Conservation (phyloP, 2,888 invertebrate genomes). For the Subacronicta megacephala region DNA sequence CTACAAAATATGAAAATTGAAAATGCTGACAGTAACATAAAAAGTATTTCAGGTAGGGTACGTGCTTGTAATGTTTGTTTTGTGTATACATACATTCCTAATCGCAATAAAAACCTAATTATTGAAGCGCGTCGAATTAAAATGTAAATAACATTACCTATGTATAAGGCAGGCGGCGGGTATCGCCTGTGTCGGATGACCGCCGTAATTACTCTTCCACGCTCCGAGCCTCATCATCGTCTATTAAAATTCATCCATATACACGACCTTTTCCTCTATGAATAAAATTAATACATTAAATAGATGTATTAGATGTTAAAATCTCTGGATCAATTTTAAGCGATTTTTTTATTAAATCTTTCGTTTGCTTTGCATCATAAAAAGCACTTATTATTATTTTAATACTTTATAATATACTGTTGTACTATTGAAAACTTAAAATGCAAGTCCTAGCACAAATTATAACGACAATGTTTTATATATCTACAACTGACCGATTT, state of each 20-base stretch:
- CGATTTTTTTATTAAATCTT: background rate
- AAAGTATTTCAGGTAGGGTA: slow-evolving; percentile 43
- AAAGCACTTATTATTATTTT: no score
- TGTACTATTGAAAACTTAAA: no score
- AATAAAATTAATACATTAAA: slow-evolving; percentile 72
- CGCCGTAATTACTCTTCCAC: slow-evolving; percentile 73
- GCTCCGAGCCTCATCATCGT: slow-evolving; percentile 74
- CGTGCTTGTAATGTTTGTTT: slow-evolving; percentile 42
- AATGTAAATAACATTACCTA: slow-evolving; percentile 56
- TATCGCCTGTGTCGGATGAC: slow-evolving; percentile 61
- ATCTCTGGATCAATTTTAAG: slow-evolving; percentile 9
- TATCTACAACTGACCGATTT: background rate
- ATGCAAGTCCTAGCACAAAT: no score
- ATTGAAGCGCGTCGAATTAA: slow-evolving; percentile 49
- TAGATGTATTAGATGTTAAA: slow-evolving; percentile 48
- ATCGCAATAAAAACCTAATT: slow-evolving; percentile 56
- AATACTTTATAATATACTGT: no score
- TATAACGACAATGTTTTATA: no score
- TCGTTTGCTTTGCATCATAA: no score
- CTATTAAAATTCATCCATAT: slow-evolving; percentile 82
- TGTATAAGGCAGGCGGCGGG: slow-evolving; percentile 40
- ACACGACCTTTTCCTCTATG: slow-evolving; percentile 74
- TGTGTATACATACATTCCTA: no score
- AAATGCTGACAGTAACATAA: slow-evolving; percentile 33
- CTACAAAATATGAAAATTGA: no score